A percentile compares a stretch with the other conserved stretches of the same genome.
These are phyloP conservation scores for Perizoma affinitatum DNA, from an alignment of 2,888 invertebrate genomes.

Conservation along the genomic window DNA sequence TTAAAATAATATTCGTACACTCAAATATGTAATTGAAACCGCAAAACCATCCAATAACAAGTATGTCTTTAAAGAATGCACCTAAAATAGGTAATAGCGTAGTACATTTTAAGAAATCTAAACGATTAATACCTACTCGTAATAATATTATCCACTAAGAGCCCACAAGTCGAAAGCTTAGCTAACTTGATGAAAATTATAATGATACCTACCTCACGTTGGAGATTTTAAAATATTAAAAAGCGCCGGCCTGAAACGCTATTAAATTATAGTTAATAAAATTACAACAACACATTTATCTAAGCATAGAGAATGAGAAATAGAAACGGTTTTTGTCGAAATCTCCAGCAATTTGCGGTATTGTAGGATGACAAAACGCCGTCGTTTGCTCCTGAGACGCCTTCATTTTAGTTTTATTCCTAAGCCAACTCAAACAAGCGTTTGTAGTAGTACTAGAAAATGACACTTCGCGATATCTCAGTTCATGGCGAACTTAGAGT, in stretches of 20 bases:
- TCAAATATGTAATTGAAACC: too few relatives aligned
- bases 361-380: constrained; percentile 66
- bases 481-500: background rate
- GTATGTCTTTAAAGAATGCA: too few relatives aligned
- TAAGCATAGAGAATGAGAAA: constrained; percentile 29
- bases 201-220: background rate
- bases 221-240: background rate
- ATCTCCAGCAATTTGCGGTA: constrained; percentile 60
- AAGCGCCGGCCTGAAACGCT: too few relatives aligned
- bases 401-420: constrained; percentile 31
- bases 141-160: too few relatives aligned
- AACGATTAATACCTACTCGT: too few relatives aligned
- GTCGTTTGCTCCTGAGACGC: constrained; percentile 53
- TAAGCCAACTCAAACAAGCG: constrained; percentile 18
- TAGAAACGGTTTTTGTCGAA: constrained; percentile 41
- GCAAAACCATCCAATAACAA: too few relatives aligned
- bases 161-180: too few relatives aligned
- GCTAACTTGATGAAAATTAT: too few relatives aligned
- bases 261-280: constrained; percentile 22
- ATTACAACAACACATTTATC: constrained; percentile 32
- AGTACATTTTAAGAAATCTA: too few relatives aligned
- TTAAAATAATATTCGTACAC: too few relatives aligned
- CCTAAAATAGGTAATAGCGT: too few relatives aligned
- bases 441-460: too few relatives aligned
- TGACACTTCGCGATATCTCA: background rate